Evolutionary conservation across 2,888 invertebrate species (phyloP).

Genomic region (Apamea sordens): DNA sequence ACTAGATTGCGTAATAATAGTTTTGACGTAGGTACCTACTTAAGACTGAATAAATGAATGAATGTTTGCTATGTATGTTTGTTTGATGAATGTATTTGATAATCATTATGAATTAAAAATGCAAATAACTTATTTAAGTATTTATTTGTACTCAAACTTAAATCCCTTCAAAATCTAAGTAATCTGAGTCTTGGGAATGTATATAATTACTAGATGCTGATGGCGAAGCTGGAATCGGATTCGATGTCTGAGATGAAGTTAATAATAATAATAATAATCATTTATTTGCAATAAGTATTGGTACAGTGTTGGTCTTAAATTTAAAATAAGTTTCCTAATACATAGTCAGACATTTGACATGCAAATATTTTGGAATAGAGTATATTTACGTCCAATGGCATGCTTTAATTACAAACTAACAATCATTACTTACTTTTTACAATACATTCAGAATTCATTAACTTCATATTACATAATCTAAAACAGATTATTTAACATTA

Average conservation of each 20-base stretch:
- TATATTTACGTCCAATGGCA: no score
- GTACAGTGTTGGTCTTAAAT: no score
- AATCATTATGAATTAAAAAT: constrained; percentile 64
- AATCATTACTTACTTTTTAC: no score
- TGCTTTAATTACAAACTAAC: no score
- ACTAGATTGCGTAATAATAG: constrained; percentile 55
- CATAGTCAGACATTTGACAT: no score
- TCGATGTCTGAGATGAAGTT: constrained; percentile 61
- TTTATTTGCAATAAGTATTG: no score
- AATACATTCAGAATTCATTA: no score
- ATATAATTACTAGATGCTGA: constrained; percentile 65
- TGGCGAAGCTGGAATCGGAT: constrained; percentile 63
- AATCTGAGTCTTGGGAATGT: constrained; percentile 64
- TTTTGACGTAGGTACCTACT: constrained; percentile 55
- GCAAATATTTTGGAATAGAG: no score
- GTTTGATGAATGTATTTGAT: constrained; percentile 53
- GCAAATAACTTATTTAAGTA: constrained; percentile 62
- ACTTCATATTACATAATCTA: no score
- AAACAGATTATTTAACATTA: no score
- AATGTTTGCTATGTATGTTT: constrained; percentile 52
- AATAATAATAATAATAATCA: no score
- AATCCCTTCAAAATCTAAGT: constrained; percentile 67
- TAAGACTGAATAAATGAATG: constrained; percentile 55
- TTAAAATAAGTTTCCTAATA: no score
- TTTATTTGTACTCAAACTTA: constrained; percentile 68